Base-by-base conservation (phyloP, 2,113 vertebrate species). In the Xenopus borealis region DNA sequence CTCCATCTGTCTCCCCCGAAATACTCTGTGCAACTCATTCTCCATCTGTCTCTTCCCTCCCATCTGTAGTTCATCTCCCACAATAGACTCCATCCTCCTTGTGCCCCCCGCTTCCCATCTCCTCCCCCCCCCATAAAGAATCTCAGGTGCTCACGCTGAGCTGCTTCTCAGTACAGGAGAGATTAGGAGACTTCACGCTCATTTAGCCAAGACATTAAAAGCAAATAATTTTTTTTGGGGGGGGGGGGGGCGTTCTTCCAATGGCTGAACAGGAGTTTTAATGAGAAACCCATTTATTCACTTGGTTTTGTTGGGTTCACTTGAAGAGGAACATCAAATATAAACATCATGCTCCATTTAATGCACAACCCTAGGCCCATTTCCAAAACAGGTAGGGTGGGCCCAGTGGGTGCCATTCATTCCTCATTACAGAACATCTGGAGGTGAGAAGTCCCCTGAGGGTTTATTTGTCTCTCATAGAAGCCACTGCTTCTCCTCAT, bases 121-220 rank as follows among this genome's bases (percentile, higher is more conserved):
- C 9, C 58, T 10, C 10, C 47, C 19, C n/a, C 62, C 70, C 62
- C 45, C 70, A 66, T 63, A 61, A 44, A 23, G 66, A 27, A 17
- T 4, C 47, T 76, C 66, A 69, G 74, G 74, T 75, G 66, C n/a
- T 57, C 66, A 33, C 8, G 59, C 66, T 55, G 23, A 27, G 23
- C 23, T 66, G 63, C 47, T 33, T 27, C 23, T 27, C 23, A 27
- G 50, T 30, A 12, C 40, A n/a, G 46, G 59, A 72, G 30, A 72
- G 63, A 72, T 59, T 45, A 53, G 53, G 58, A 23, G 72, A 46
- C 55, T 70, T 76, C 58, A 76, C 53, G 74, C 59, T 76, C 66
- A 61, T 76, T 76, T 69, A 76, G 69, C 59, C 74, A 76, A 76
- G 74, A 76, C 74, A 69, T 76, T 76, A 70, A 76, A 76, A 69